phyloP scores from a whole-genome alignment of 2,888 invertebrate genomes.

The Chymomyza caudatula region DNA sequence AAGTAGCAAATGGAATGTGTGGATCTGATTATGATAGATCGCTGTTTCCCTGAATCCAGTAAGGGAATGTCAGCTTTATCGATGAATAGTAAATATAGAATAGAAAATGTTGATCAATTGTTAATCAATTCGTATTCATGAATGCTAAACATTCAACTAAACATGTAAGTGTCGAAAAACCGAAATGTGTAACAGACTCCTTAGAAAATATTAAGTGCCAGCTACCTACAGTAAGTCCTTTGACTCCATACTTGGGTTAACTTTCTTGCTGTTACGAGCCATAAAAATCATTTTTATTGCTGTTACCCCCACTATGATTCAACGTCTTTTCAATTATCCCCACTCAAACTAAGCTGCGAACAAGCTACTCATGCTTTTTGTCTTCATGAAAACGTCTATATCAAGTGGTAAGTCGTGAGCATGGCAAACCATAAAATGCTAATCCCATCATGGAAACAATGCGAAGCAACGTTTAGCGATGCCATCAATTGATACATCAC shows the following conservation, averaged over 20 bases:
- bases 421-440: constrained; percentile 66
- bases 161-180: too few relatives aligned
- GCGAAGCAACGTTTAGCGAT: constrained; percentile 46
- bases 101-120: too few relatives aligned
- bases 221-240: not conserved
- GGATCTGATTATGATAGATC: too few relatives aligned
- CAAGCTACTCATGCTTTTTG: not conserved
- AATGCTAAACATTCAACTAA: too few relatives aligned
- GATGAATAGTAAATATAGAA: too few relatives aligned
- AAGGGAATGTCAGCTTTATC: too few relatives aligned
- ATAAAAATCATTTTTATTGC: not conserved
- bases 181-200: too few relatives aligned
- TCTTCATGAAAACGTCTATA: constrained; percentile 49
- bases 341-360: not conserved
- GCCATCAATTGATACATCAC: constrained; percentile 70
- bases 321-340: constrained; percentile 11
- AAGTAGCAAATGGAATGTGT: too few relatives aligned
- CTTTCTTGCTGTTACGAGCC: not conserved
- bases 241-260: not conserved
- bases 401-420: constrained; percentile 56
- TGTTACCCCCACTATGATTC: not conserved
- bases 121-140: too few relatives aligned
- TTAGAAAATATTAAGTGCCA: not conserved
- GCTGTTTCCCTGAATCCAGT: too few relatives aligned
- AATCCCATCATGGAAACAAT: constrained; percentile 73